phyloP scores from a whole-genome alignment of 2,888 invertebrate genomes.

The Hydroisotoma schaefferi region DNA sequence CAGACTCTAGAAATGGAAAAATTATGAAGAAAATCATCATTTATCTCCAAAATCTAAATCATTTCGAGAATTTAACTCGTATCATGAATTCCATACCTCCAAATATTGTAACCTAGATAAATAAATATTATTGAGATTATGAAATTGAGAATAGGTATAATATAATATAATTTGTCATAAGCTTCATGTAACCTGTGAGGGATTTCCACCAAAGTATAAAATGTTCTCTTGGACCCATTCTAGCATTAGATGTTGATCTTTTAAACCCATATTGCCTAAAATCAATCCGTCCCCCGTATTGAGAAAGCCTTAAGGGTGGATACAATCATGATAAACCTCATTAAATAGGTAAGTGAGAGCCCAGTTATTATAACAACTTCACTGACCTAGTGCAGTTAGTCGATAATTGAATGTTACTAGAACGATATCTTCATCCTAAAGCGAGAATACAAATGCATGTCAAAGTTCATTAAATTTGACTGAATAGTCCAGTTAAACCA shows the following conservation, averaged over 20 bases:
- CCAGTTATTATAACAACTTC: neutral
- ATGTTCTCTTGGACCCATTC: slow-evolving; percentile 21
- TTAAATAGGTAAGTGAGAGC: neutral
- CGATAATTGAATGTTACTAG: slow-evolving; percentile 24
- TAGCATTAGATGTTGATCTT: slow-evolving; percentile 32
- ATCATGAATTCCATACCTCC: slow-evolving; percentile 4
- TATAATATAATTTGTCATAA: too few species aligned
- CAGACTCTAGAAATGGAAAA: slow-evolving; percentile 6
- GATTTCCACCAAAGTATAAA: slow-evolving; percentile 14
- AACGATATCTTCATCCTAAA: slow-evolving; percentile 26
- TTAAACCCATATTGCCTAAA: slow-evolving; percentile 33
- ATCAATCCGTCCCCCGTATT: slow-evolving; percentile 32
- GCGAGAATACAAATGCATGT: too few species aligned
- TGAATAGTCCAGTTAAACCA: too few species aligned
- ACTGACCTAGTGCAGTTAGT: slow-evolving; percentile 21
- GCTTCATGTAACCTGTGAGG: neutral
- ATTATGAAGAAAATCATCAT: neutral
- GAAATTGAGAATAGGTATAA: too few species aligned
- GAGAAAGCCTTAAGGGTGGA: slow-evolving; percentile 22
- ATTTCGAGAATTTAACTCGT: neutral
- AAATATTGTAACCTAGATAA: slow-evolving; percentile 18
- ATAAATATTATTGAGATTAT: too few species aligned
- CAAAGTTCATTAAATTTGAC: too few species aligned
- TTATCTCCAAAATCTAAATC: neutral
- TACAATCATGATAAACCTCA: neutral